phyloP scores from a whole-genome alignment of 2,888 invertebrate species.

The Yponomeuta sedellus region DNA sequence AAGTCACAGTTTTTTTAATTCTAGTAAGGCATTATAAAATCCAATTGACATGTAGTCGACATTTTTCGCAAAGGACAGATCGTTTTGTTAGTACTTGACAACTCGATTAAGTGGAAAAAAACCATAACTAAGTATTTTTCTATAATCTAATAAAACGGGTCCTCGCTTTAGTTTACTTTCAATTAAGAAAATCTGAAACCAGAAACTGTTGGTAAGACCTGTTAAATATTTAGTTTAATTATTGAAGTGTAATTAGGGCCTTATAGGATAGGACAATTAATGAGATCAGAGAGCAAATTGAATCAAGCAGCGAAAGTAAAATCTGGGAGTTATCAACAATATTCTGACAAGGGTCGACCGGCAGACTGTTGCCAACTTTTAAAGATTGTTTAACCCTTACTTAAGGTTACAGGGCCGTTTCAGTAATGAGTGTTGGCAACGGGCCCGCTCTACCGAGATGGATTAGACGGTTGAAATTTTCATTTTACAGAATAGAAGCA shows the following conservation, averaged over 20 bases:
- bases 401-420: constrained; percentile 13
- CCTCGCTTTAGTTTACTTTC: no score
- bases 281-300: constrained; percentile 6
- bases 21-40: no score
- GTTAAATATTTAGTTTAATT: not conserved
- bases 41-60: no score
- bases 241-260: not conserved
- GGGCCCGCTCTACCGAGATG: not conserved
- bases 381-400: constrained; percentile 32
- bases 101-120: no score
- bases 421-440: constrained; percentile 15
- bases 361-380: constrained; percentile 36
- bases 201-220: no score
- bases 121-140: no score
- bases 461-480: not conserved
- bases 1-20: no score
- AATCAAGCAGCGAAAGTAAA: constrained; percentile 9
- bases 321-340: constrained; percentile 24
- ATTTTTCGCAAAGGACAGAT: no score
- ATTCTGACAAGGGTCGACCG: constrained; percentile 50
- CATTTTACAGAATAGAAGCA: not conserved
- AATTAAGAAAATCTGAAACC: no score
- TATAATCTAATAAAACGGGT: no score
- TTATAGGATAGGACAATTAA: not conserved
- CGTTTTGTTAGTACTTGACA: no score